Evolutionary conservation across 2,113 vertebrate genomes (phyloP).

Genomic region (Microtus oregoni): DNA sequence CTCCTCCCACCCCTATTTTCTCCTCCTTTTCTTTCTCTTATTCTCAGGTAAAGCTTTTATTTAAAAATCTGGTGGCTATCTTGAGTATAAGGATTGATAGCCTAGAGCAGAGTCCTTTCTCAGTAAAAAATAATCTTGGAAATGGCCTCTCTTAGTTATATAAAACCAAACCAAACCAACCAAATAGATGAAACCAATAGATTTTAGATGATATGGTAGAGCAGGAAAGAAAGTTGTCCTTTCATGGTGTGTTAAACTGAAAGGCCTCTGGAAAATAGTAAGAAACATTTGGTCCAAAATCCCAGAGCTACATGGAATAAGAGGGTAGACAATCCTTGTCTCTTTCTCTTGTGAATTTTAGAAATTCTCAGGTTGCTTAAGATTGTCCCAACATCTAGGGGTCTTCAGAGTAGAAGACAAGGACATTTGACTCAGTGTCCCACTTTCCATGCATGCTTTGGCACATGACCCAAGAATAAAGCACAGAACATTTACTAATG

Average conservation of each 20-base stretch:
- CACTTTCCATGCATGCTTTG: no score
- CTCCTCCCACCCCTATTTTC: neutral
- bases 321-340: neutral
- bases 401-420: neutral
- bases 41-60: neutral
- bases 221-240: neutral
- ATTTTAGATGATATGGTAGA: neutral
- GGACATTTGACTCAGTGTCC: neutral
- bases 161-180: neutral
- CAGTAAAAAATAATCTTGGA: neutral
- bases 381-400: neutral
- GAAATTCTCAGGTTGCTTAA: neutral
- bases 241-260: neutral
- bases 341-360: neutral
- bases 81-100: neutral
- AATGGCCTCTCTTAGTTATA: neutral
- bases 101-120: neutral
- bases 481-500: neutral
- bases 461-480: neutral
- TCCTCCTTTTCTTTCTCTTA: neutral
- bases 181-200: neutral
- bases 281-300: neutral
- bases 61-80: neutral
- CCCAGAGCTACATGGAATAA: neutral
- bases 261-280: neutral